These are phyloP conservation scores for Beaufortia kweichowensis DNA, from an alignment of 2,113 vertebrate species.

Conservation along the genomic window DNA sequence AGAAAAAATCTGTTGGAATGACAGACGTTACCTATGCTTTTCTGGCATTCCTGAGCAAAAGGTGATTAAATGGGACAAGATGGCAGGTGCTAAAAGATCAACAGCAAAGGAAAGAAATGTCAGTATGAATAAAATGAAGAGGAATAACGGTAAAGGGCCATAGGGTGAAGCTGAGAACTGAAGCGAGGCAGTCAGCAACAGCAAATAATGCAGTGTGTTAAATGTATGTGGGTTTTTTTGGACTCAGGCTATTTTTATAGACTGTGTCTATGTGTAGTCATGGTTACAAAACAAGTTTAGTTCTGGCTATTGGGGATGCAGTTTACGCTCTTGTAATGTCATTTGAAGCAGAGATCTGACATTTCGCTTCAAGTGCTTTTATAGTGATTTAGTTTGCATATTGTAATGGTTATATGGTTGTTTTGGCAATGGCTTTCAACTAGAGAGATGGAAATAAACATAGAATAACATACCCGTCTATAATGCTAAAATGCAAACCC, in stretches of 20 bases:
- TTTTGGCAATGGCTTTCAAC: not conserved
- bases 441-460: not conserved
- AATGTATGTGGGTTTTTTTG: slow-evolving; percentile 37
- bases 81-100: slow-evolving; percentile 32
- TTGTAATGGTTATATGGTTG: slow-evolving; percentile 19
- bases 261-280: slow-evolving; percentile 44
- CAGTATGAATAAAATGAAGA: slow-evolving; percentile 31
- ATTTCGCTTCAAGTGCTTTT: slow-evolving; percentile 2
- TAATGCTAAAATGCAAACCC: not conserved
- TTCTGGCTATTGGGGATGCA: not conserved
- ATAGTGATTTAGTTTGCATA: slow-evolving; percentile 1
- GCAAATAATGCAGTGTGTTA: slow-evolving; percentile 48
- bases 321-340: slow-evolving; percentile 29
- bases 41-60: slow-evolving; percentile 12
- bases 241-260: slow-evolving; percentile 48
- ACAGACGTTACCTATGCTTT: not conserved
- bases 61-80: not conserved
- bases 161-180: not conserved
- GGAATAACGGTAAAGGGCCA: slow-evolving; percentile 44
- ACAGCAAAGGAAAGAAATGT: slow-evolving; percentile 28
- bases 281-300: slow-evolving; percentile 48
- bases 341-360: not conserved
- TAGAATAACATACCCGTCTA: not conserved
- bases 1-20: not conserved
- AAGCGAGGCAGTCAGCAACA: slow-evolving; percentile 33